phyloP scores from a whole-genome alignment of 2,797 vertebrate genomes.

The Bradypus variegatus region DNA sequence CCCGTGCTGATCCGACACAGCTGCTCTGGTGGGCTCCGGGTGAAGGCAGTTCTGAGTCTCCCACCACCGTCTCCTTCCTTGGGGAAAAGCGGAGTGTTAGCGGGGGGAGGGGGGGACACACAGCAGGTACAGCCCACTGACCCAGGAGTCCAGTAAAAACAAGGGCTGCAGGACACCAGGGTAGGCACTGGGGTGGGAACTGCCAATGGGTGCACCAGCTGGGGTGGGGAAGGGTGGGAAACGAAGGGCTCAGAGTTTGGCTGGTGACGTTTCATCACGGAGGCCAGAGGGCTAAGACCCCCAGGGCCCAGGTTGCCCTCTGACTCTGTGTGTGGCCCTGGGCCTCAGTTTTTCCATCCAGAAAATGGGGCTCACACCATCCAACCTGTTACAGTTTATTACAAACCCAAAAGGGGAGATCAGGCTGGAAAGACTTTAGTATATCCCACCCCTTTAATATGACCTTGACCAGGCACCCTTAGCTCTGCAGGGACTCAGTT shows the following conservation, averaged over 20 bases:
- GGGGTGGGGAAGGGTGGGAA: not conserved
- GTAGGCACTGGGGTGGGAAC: not conserved
- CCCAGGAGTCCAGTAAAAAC: constrained; percentile 23
- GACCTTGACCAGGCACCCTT: not conserved
- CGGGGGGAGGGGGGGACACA: not conserved
- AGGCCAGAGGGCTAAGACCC: not conserved
- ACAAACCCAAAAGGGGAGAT: not conserved
- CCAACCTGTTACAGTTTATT: not conserved
- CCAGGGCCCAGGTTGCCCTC: too few species aligned
- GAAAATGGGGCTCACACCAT: not conserved
- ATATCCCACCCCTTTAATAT: not conserved
- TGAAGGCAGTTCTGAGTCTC: not conserved
- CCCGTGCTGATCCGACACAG: not conserved
- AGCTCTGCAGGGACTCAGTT: not conserved
- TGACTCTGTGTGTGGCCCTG: not conserved
- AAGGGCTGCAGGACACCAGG: constrained; percentile 30
- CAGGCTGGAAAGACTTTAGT: not conserved
- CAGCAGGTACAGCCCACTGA: constrained; percentile 1
- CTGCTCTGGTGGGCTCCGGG: not conserved
- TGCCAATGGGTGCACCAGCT: not conserved
- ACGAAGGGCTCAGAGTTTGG: not conserved
- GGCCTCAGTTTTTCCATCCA: not conserved
- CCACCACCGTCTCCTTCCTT: not conserved
- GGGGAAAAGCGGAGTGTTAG: not conserved
- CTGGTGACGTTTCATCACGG: not conserved